Percentiles rank a stretch among this genome's conserved stretches.
Conservation (phyloP, 2,888 invertebrate genomes). For the Rhyacophila evoluta region DNA sequence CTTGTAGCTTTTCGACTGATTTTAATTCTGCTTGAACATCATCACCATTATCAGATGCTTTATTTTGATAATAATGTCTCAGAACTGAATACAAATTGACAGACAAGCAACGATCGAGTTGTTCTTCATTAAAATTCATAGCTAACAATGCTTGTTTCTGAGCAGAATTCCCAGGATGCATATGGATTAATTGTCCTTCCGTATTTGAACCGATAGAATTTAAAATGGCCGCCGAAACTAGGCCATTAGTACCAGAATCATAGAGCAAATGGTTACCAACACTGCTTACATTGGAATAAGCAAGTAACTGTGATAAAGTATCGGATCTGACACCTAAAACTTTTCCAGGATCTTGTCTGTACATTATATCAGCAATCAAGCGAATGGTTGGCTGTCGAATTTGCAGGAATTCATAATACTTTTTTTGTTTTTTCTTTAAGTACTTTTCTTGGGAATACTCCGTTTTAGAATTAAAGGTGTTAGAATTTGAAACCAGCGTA, state of each 20-base stretch:
- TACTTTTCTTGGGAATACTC: constrained; percentile 95
- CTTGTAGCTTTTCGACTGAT: constrained; percentile 43
- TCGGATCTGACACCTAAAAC: constrained; percentile 86
- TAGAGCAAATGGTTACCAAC: constrained; percentile 85
- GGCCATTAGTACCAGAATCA: constrained; percentile 89
- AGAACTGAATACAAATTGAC: constrained; percentile 83
- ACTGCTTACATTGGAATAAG: constrained; percentile 83
- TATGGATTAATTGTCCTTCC: constrained; percentile 76
- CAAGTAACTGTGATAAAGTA: constrained; percentile 88
- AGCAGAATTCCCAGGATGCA: constrained; percentile 85
- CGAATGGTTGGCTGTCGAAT: constrained; percentile 85
- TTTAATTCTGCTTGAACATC: background rate
- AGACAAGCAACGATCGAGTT: constrained; percentile 76
- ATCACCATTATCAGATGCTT: constrained; percentile 57
- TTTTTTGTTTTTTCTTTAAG: constrained; percentile 93
- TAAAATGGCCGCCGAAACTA: constrained; percentile 85
- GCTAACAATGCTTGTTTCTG: constrained; percentile 83
- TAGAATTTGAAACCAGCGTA: constrained; percentile 90
- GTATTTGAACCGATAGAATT: constrained; percentile 79
- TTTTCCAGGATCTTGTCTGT: constrained; percentile 81
- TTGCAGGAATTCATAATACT: constrained; percentile 88
- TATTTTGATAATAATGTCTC: constrained; percentile 76
- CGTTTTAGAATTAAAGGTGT: constrained; percentile 90
- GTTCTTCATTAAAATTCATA: constrained; percentile 82
- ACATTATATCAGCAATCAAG: constrained; percentile 87